phyloP scores from a whole-genome alignment of 2,888 invertebrate species.

The Drosophila infuscata region DNA sequence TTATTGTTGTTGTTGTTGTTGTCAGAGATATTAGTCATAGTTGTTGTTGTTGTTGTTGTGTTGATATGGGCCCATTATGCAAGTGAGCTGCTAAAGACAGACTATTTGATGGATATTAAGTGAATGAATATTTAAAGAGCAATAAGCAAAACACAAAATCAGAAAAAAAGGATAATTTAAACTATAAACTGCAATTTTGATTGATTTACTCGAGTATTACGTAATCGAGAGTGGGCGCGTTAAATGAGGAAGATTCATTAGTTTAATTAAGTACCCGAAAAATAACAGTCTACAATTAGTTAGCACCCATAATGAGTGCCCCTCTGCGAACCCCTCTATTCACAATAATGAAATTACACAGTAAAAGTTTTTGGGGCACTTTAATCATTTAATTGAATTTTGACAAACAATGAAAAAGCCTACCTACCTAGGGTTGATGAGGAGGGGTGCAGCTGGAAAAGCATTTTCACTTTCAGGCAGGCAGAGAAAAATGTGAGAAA shows the following conservation, averaged over 20 bases:
- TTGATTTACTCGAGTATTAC: conserved; percentile 33
- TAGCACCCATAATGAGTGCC: conserved; percentile 22
- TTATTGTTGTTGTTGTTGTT: conserved; percentile 41
- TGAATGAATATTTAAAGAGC: conserved; percentile 9
- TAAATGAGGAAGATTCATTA: conserved; percentile 44
- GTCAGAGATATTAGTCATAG: conserved; percentile 58
- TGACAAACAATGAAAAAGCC: conserved; percentile 39
- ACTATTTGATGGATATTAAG: conserved; percentile 24
- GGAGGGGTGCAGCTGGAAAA: neutral
- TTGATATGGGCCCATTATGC: conserved; percentile 63
- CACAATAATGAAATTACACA: conserved; percentile 36
- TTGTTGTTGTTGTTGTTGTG: conserved; percentile 12
- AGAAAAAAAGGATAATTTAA: conserved; percentile 25
- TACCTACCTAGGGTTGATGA: conserved; percentile 17
- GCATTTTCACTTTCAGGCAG: conserved; percentile 55
- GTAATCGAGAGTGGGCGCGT: conserved; percentile 5
- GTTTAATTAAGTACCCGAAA: conserved; percentile 39
- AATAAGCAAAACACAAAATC: neutral
- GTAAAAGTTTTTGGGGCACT: conserved; percentile 44
- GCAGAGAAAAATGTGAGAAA: conserved; percentile 70
- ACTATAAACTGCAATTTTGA: conserved; percentile 12
- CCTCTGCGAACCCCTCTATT: neutral
- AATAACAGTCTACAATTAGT: conserved; percentile 48
- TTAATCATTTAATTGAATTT: conserved; percentile 76
- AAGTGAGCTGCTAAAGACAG: conserved; percentile 48